phyloP scores from a whole-genome alignment of 2,888 invertebrate genomes.

The Lasioglossum marginatum region DNA sequence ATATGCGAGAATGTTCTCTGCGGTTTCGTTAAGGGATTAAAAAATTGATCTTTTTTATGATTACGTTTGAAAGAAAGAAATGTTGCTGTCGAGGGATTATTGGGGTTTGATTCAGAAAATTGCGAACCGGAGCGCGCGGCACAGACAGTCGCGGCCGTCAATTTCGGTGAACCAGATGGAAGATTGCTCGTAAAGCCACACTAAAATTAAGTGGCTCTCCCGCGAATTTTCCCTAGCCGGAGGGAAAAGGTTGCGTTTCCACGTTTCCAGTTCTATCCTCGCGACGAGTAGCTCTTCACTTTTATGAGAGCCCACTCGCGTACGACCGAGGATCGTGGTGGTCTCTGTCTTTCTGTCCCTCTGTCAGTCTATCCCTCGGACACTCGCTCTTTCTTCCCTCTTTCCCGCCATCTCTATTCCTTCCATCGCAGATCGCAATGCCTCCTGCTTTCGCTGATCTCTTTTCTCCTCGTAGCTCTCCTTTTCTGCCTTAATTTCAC shows the following conservation, averaged over 20 bases:
- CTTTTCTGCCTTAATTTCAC: neutral
- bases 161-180: neutral
- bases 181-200: slow-evolving; percentile 34
- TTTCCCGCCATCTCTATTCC: neutral
- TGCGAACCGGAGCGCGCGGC: neutral
- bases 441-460: neutral
- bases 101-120: neutral
- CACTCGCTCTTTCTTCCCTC: neutral
- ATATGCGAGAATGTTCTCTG: no score
- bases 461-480: neutral
- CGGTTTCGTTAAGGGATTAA: no score
- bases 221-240: slow-evolving; percentile 43
- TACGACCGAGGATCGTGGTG: slow-evolving; percentile 36
- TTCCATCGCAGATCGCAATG: neutral
- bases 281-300: slow-evolving; percentile 61
- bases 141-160: neutral
- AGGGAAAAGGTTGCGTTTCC: slow-evolving; percentile 48
- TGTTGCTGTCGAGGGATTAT: neutral
- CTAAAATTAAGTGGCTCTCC: slow-evolving; percentile 53
- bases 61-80: no score
- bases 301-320: slow-evolving; percentile 63
- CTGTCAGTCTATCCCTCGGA: slow-evolving; percentile 20
- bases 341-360: slow-evolving; percentile 26
- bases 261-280: slow-evolving; percentile 45
- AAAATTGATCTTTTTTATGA: no score